A percentile compares a stretch with the other conserved stretches of the same genome.
Conservation (phyloP, 1,140 invertebrate genomes). For the Drosophila carrolli region DNA sequence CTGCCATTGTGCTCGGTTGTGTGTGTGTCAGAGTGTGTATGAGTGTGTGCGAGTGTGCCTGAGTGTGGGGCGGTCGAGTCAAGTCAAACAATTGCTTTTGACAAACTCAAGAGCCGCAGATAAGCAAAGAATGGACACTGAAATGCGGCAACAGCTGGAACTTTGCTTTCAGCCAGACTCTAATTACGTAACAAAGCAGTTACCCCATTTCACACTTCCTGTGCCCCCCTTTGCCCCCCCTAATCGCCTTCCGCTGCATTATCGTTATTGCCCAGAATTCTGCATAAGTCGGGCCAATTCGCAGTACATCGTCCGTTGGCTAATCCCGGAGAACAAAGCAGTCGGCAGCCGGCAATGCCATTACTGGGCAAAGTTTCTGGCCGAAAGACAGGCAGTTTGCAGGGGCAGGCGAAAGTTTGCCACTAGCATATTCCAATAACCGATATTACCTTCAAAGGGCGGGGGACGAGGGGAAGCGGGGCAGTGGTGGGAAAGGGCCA, state of each 20-base stretch:
- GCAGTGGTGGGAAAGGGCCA: too few relatives aligned
- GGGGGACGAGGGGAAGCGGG: background rate
- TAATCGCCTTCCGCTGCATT: conserved; percentile 41
- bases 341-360: background rate
- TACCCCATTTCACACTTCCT: background rate
- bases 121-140: conserved; percentile 57
- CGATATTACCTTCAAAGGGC: conserved; percentile 51
- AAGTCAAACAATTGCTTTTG: conserved; percentile 72
- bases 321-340: conserved; percentile 36
- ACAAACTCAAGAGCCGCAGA: conserved; percentile 75
- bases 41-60: background rate
- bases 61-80: conserved; percentile 17
- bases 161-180: conserved; percentile 1
- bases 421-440: conserved; percentile 59
- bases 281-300: conserved; percentile 15
- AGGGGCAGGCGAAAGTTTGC: conserved; percentile 26
- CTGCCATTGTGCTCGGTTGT: conserved; percentile 19
- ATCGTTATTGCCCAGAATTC: conserved; percentile 29
- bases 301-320: conserved; percentile 22
- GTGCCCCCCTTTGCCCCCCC: background rate
- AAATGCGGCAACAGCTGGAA: conserved; percentile 23
- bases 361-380: conserved; percentile 22
- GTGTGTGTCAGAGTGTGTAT: background rate
- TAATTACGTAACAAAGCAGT: conserved; percentile 28
- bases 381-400: conserved; percentile 36